A percentile compares a stretch with the other conserved stretches of the same genome.
phyloP scores from a whole-genome alignment of 2,113 vertebrate genomes.

The Thunnus thynnus region DNA sequence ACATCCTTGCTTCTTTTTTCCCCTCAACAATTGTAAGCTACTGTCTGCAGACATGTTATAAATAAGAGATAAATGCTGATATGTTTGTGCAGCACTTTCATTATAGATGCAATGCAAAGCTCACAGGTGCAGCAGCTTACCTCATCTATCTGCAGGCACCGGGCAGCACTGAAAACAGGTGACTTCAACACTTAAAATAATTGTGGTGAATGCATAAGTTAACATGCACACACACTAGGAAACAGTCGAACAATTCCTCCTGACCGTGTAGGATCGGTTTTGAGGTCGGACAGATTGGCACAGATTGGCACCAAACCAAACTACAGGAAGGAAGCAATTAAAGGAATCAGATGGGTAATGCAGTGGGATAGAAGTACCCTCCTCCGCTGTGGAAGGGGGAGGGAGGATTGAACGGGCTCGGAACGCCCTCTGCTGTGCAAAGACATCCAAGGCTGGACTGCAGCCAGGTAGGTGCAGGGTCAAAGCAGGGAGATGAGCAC shows the following conservation, averaged over 20 bases:
- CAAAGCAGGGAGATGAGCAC: constrained; percentile 25
- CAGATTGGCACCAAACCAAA: constrained; percentile 61
- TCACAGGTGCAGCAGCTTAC: constrained; percentile 56
- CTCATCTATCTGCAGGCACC: constrained; percentile 29
- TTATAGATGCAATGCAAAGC: not conserved
- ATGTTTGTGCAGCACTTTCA: constrained; percentile 11
- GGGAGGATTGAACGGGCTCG: constrained; percentile 31
- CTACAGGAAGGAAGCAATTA: constrained; percentile 73
- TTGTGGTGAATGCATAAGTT: not conserved
- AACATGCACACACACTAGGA: too few relatives aligned
- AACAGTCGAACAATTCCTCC: not conserved
- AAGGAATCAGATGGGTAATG: constrained; percentile 51
- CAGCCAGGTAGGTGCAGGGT: constrained; percentile 46
- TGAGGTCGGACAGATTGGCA: constrained; percentile 36
- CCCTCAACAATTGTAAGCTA: not conserved
- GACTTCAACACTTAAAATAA: constrained; percentile 8
- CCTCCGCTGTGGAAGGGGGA: not conserved
- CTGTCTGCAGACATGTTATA: not conserved
- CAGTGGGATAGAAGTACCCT: constrained; percentile 29
- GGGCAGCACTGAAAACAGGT: constrained; percentile 48
- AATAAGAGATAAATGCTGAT: not conserved
- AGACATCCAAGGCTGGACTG: not conserved
- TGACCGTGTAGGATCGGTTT: not conserved
- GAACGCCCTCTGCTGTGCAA: constrained; percentile 68
- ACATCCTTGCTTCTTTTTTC: not conserved